These are phyloP conservation scores for Lepidochitona cinerea DNA, from an alignment of 2,888 invertebrate species.

Conservation along the genomic window DNA sequence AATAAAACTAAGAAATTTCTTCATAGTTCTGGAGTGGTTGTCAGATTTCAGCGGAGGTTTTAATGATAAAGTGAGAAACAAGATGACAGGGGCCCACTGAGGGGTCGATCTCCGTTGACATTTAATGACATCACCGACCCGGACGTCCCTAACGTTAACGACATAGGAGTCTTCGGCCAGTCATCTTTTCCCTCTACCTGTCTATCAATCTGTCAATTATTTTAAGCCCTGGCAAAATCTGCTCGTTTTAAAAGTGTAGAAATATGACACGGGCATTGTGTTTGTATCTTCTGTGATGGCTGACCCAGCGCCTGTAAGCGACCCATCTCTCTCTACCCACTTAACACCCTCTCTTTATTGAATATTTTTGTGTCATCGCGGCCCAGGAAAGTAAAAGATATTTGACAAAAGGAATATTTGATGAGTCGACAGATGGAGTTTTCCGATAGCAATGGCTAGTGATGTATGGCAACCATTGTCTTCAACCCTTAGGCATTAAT, in stretches of 20 bases:
- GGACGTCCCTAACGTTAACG: constrained; percentile 1
- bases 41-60: neutral
- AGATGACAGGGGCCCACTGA: constrained; percentile 1
- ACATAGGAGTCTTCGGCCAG: neutral
- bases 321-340: neutral
- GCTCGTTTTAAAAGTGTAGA: neutral
- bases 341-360: neutral
- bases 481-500: too few species aligned
- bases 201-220: constrained; percentile 1
- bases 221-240: neutral
- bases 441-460: neutral
- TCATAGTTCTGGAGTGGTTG: neutral
- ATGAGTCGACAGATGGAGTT: neutral
- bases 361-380: constrained; percentile 6
- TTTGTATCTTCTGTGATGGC: neutral
- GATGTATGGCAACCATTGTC: too few species aligned
- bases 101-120: neutral
- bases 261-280: constrained; percentile 4
- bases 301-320: neutral
- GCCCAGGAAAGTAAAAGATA: neutral
- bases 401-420: neutral
- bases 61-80: neutral
- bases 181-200: constrained; percentile 3
- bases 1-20: neutral
- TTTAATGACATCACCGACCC: neutral